Conservation (phyloP, 2,797 vertebrate species). For the Sphaeramia orbicularis region DNA sequence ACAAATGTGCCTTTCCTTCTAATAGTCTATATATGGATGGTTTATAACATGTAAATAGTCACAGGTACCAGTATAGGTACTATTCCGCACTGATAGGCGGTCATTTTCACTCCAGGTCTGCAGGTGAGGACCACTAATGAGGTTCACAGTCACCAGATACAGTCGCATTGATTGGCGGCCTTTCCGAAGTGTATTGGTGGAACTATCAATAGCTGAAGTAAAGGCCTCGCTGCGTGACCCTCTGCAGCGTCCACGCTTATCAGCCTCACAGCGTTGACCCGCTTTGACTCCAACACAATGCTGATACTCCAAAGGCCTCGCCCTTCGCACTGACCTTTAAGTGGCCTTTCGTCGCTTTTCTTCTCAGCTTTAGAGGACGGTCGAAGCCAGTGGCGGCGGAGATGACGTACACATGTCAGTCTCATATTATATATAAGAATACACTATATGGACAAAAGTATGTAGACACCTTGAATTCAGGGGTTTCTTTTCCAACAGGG, state of each 20-base stretch:
- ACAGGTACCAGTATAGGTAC: no score
- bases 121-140: constrained; percentile 24
- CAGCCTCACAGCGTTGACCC: constrained; percentile 45
- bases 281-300: constrained; percentile 65
- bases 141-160: constrained; percentile 52
- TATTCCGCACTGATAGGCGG: no score
- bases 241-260: constrained; percentile 59
- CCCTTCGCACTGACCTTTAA: constrained; percentile 79
- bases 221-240: constrained; percentile 58
- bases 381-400: neutral
- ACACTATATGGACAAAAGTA: no score
- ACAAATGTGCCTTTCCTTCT: no score
- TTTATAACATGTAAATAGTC: no score
- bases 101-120: neutral
- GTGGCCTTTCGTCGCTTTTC: constrained; percentile 71
- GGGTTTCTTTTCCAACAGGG: no score
- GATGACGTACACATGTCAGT: no score
- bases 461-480: no score
- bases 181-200: constrained; percentile 45
- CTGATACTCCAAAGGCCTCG: constrained; percentile 60
- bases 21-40: no score
- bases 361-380: constrained; percentile 43
- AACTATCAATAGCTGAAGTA: constrained; percentile 65
- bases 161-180: constrained; percentile 55
- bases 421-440: no score